Base-by-base conservation (phyloP, 2,888 invertebrate species). In the Venusia cambrica region DNA sequence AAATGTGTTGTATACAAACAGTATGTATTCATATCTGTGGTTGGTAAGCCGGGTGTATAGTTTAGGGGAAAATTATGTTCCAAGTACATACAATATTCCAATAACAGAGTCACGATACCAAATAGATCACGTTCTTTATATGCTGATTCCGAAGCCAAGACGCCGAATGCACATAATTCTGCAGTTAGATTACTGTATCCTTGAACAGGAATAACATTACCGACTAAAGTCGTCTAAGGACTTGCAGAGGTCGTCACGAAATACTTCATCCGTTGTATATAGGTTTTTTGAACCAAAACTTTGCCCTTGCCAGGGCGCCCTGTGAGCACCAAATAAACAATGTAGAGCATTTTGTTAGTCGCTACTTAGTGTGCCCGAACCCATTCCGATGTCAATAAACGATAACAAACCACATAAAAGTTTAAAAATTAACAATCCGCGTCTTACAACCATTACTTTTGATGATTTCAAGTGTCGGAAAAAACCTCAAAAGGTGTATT, bases 361-460 rank as follows among this genome's bases (percentile, higher is more conserved):
- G 36, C 45, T 38, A 42, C 18, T 28, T 36, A 33, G 14, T n/a
- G 24, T n/a, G n/a, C n/a, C n/a, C n/a, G n/a, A n/a, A n/a, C 10
- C 22, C 17, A 18, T 36, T 27, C 31, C 27, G 11, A 33, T 30
- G 38, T 33, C 41, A 38, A 27, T 19, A 33, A 16, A 36, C 35
- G 45, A 45, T 42, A 43, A 38, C 21, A 30, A 5, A 6, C 16
- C 12, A 15, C 12, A 34, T 31, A 32, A 43, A 38, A 44, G 38
- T 27, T 36, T 31, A 32, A 43, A 38, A 44, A 41, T 27, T 36
- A 36, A 43, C 36, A 41, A 32, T 3, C 34, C 18, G 38, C 33
- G 11, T 44, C 25, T 40, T 36, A 18, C 1, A 26, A 35, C 32
- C 30, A 26, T 32, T 41, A 40, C 24, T 38, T 41, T 41, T 35